phyloP scores from a whole-genome alignment of 2,113 vertebrate genomes.

The Delphinus delphis region DNA sequence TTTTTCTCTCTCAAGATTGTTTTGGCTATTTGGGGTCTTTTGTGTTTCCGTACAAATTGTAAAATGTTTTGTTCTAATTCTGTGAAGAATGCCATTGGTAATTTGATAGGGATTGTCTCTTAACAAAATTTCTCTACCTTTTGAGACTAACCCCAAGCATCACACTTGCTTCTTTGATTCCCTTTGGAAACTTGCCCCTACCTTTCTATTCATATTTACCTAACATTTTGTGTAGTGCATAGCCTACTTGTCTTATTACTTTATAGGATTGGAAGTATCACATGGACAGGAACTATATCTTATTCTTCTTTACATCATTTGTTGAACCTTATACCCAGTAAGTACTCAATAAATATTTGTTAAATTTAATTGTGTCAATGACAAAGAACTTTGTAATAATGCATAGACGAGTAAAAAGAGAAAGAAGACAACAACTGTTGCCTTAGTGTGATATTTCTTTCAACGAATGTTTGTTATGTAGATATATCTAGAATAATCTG shows the following conservation, averaged over 20 bases:
- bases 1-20: too few relatives aligned
- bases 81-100: too few relatives aligned
- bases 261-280: not conserved
- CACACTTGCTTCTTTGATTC: not conserved
- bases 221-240: not conserved
- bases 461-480: not conserved
- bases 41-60: too few relatives aligned
- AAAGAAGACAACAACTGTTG: not conserved
- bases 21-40: too few relatives aligned
- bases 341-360: not conserved
- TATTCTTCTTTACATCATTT: not conserved
- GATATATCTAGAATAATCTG: not conserved
- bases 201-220: not conserved
- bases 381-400: not conserved
- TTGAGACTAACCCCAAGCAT: not conserved
- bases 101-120: not conserved
- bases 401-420: not conserved
- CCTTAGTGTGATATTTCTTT: not conserved
- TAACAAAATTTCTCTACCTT: not conserved
- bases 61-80: too few relatives aligned
- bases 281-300: not conserved
- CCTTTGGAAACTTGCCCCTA: not conserved
- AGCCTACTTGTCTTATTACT: not conserved
- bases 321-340: not conserved
- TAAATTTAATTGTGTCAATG: not conserved